Percentiles rank a stretch among this genome's conserved stretches.
phyloP scores from a whole-genome alignment of 2,797 vertebrate species.

The Phoebastria nigripes region DNA sequence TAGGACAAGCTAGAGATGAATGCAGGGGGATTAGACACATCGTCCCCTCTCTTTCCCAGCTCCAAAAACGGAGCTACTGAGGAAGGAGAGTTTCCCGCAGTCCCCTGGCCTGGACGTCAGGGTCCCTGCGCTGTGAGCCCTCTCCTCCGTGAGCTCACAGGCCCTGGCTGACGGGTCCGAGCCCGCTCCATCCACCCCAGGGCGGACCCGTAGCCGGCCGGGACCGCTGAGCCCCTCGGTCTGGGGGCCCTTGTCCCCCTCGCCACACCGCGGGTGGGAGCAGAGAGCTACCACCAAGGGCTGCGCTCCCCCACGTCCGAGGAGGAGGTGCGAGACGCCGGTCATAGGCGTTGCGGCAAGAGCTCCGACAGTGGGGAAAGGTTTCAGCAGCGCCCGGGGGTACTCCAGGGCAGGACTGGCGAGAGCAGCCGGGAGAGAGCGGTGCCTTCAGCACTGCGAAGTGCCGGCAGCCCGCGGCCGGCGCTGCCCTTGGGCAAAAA shows the following conservation, averaged over 20 bases:
- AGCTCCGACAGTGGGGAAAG: accelerated
- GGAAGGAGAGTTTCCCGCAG: background rate
- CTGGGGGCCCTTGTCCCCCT: background rate
- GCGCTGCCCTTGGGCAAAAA: background rate
- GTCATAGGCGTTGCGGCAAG: background rate
- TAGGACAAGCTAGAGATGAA: background rate
- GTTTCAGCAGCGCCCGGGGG: accelerated
- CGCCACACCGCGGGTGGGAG: accelerated
- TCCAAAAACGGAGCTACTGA: background rate
- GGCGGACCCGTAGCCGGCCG: background rate
- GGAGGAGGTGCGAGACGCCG: accelerated
- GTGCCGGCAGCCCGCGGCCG: background rate
- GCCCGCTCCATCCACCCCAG: too few relatives aligned
- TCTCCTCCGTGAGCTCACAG: accelerated
- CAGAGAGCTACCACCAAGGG: background rate
- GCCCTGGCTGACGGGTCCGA: background rate
- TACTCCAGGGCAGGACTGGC: accelerated
- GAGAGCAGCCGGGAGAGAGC: accelerated
- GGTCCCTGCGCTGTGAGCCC: background rate
- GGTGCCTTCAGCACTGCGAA: accelerated
- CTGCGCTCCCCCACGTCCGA: background rate
- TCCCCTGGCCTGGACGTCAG: background rate
- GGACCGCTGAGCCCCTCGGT: background rate
- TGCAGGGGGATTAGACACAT: accelerated
- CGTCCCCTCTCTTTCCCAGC: too few relatives aligned